Evolutionary conservation across 2,888 invertebrate genomes (phyloP).

Genomic region (Notodonta ziczac): DNA sequence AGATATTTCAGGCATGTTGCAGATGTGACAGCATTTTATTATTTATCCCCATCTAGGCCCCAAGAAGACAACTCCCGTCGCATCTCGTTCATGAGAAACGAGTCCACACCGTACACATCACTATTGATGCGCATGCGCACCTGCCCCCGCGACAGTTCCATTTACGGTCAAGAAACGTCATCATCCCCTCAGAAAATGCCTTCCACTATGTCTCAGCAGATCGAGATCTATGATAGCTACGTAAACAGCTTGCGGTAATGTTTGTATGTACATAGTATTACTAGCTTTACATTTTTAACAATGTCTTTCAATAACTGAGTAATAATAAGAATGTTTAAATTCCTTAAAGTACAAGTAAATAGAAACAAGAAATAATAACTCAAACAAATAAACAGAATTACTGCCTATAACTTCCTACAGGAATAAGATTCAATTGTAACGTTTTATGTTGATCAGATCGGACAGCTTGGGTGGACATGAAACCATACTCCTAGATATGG

Average conservation of each 20-base stretch:
- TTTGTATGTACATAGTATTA: background rate
- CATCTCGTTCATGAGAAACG: constrained; percentile 71
- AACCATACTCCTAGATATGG: constrained; percentile 68
- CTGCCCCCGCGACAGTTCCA: constrained; percentile 33
- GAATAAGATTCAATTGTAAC: no score
- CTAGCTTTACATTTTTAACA: constrained; percentile 8
- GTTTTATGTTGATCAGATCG: constrained; percentile 10
- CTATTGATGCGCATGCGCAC: constrained; percentile 49
- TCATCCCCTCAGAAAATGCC: constrained; percentile 12
- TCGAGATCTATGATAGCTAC: constrained; percentile 44
- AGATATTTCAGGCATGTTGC: background rate
- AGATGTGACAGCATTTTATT: background rate
- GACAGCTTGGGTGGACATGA: constrained; percentile 58
- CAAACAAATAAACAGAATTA: no score
- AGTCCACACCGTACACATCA: constrained; percentile 53
- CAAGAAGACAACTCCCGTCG: constrained; percentile 52
- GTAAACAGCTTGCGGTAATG: constrained; percentile 41
- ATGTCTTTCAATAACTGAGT: no score
- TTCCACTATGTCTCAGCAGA: constrained; percentile 44
- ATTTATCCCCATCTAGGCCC: constrained; percentile 36
- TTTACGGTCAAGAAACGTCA: constrained; percentile 27
- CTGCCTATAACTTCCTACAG: no score
- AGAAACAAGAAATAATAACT: no score
- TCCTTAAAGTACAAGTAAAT: no score
- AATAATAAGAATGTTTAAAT: no score